Conservation (phyloP, 2,888 invertebrate genomes). For the Brenthis ino region DNA sequence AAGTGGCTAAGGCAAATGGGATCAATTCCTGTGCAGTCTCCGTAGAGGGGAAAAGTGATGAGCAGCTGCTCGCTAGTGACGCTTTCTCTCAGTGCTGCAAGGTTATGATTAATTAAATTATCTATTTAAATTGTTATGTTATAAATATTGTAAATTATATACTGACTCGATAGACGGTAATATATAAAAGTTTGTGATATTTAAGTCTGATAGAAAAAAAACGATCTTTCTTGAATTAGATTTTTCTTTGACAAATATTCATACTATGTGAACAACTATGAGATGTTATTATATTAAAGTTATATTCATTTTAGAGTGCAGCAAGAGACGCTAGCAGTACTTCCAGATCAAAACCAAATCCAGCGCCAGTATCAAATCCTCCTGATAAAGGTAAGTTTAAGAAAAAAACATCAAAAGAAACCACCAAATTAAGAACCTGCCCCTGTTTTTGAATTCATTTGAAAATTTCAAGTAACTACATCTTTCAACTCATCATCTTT, state of each 20-base stretch:
- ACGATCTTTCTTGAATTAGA: too few relatives aligned
- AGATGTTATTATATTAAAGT: neutral
- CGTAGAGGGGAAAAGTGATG: conserved; percentile 49
- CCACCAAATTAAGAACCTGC: neutral
- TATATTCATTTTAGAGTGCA: neutral
- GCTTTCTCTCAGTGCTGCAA: conserved; percentile 66
- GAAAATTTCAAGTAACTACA: too few relatives aligned
- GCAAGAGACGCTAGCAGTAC: neutral
- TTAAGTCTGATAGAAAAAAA: neutral
- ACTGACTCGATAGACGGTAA: too few relatives aligned
- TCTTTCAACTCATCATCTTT: too few relatives aligned
- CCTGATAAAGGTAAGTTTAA: conserved; percentile 4
- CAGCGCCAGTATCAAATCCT: neutral
- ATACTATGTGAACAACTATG: too few relatives aligned
- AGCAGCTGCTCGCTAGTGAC: conserved; percentile 59
- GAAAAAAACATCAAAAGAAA: neutral
- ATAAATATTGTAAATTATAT: too few relatives aligned
- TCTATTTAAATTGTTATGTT: too few relatives aligned
- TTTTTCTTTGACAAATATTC: too few relatives aligned
- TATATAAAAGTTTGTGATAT: conserved; percentile 11
- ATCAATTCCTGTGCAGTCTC: conserved; percentile 47
- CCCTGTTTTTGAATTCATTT: too few relatives aligned
- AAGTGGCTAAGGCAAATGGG: conserved; percentile 48
- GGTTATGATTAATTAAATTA: conserved; percentile 45
- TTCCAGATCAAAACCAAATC: neutral